Evolutionary conservation across 2,113 vertebrate genomes (phyloP).

Genomic region (Pipa parva): DNA sequence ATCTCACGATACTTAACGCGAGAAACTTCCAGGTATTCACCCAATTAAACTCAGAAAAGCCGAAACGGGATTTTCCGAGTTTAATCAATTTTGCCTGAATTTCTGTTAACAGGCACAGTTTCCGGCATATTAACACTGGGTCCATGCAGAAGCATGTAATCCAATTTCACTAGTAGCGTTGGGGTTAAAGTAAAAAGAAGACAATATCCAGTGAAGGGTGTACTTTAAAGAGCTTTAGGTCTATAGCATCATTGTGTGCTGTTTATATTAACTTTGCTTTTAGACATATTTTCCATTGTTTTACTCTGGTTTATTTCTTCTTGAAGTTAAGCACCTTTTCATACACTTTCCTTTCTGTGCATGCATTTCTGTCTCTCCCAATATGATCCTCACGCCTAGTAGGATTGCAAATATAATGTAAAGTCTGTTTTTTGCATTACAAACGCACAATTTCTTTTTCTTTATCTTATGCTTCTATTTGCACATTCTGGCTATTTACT

Average conservation of each 20-base stretch:
- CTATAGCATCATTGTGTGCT: background rate
- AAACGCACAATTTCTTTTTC: background rate
- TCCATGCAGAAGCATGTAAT: too few species aligned
- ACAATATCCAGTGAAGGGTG: too few species aligned
- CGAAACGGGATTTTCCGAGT: too few species aligned
- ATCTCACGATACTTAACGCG: too few species aligned
- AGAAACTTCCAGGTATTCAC: too few species aligned
- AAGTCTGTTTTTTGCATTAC: conserved; percentile 24
- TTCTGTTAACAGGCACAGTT: too few species aligned
- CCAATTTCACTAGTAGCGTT: background rate
- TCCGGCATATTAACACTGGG: too few species aligned
- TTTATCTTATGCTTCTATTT: background rate
- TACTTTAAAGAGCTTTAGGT: background rate
- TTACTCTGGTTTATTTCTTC: conserved; percentile 10
- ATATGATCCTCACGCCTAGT: background rate
- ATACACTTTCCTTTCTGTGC: background rate
- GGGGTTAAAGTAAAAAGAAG: background rate
- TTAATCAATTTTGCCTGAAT: too few species aligned
- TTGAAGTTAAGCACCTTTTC: background rate
- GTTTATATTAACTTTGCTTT: conserved; percentile 19
- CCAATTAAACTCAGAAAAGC: too few species aligned
- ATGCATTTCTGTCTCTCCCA: background rate
- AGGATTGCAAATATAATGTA: conserved; percentile 30
- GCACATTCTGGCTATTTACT: conserved; percentile 4
- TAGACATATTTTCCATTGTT: conserved; percentile 24